Evolutionary conservation across 2,888 invertebrate species (phyloP), one percentile per base, ranked within the genome.

Genomic region (Panzeria rudis): DNA sequence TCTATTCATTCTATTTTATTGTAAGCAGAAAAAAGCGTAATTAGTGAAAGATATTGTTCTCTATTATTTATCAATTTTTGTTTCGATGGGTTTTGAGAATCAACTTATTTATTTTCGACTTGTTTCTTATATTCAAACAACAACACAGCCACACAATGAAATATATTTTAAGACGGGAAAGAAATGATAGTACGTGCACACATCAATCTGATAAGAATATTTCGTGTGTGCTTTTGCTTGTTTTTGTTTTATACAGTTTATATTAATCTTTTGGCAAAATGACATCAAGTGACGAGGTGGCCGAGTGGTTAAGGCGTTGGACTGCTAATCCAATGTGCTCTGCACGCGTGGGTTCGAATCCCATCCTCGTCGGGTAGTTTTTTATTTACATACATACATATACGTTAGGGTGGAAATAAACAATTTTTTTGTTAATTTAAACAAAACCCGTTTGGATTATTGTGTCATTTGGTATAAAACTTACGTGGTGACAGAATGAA

Each of bases 311-410:
- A 95, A 95, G 95, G 95, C 95, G 95, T 95, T 95, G 95, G 95
- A 95, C 95, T 95, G 96, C 95, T 96, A 96, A 96, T 96, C 95
- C 95, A 95, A 95, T 96, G 95, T 95, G 95, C 95, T 96, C 95
- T 96, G 95, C 95, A 95, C 95, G 95, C 95, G 95, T 95, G 95
- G 95, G 96, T 96, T 96, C 96, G 96, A 96, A 96, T 96, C 96
- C 95, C 95, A 95, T 95, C 95, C 95, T 95, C 95, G 95, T 95
- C 95, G 95, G 29, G 79, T 72, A 92, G 90, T 87, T 11, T 23
- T 32, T 56, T 56, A 11, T 56, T 56, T 32, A 17, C 0, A 9
- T 35, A 35, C 11, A 35, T 13, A 38, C 11, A 38, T 38, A 38
- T 29, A 29, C 5, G 29, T 29, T 4, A 5, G 29, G 2, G 29